phyloP scores from a whole-genome alignment of 2,113 vertebrate species.

The Stegostoma tigrinum region DNA sequence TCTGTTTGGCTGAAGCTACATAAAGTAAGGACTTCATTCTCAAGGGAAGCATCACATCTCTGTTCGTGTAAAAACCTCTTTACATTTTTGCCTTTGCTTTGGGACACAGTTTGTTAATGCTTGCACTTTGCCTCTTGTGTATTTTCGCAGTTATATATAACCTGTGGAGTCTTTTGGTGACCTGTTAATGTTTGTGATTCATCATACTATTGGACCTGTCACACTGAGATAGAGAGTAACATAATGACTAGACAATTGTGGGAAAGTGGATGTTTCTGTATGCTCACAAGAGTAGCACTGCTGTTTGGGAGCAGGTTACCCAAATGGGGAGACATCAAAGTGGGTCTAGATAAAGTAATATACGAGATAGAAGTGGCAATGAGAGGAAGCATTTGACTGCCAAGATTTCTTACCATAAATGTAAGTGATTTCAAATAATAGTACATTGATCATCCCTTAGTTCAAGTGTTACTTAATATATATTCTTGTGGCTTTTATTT shows the following conservation, averaged over 20 bases:
- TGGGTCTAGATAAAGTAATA: not conserved
- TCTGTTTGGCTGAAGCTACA: not conserved
- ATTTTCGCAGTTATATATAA: not conserved
- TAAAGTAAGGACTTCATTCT: not conserved
- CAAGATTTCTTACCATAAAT: not conserved
- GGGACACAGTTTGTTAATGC: not conserved
- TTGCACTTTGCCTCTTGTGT: not conserved
- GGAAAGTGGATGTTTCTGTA: not conserved
- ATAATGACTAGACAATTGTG: not conserved
- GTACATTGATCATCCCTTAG: not conserved
- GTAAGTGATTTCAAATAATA: not conserved
- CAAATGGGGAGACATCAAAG: not conserved
- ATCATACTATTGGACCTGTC: not conserved
- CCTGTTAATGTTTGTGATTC: not conserved
- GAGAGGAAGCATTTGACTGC: not conserved
- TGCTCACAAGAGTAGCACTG: not conserved
- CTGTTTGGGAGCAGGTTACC: not conserved
- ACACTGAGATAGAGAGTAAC: not conserved
- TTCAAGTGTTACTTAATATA: not conserved
- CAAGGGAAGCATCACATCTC: not conserved
- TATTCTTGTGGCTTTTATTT: not conserved
- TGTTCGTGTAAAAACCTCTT: not conserved
- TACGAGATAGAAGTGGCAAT: not conserved
- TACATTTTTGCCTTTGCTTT: not conserved
- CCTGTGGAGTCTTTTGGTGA: not conserved